Evolutionary conservation across 2,888 invertebrate species (phyloP), one percentile per base, ranked within the genome.

Genomic region (Andrena minutula): DNA sequence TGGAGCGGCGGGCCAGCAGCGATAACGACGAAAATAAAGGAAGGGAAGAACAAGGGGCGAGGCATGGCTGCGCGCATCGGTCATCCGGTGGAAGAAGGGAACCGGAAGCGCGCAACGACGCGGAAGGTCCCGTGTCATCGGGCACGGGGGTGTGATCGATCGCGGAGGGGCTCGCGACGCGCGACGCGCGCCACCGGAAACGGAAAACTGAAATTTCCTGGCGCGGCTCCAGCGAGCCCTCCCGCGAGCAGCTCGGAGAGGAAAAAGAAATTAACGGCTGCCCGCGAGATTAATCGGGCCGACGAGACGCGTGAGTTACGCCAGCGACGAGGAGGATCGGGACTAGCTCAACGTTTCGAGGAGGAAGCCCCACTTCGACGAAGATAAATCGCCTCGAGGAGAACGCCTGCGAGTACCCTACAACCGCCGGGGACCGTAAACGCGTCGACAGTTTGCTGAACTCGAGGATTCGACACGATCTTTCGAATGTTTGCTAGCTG

Each of bases 171-270:
- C 30, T 35, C 32, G 53, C 41, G 74, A 66, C 74, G 35, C 35
- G 35, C 35, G 35, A 35, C 41, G 16, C 56, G 65, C 10, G 53
- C 49, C 16, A 8, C 60, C 72, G 76, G 77, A 84, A 81, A 81
- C 78, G 84, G 78, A 66, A 81, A 79, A 74, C 53, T 68, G 63
- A 69, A 72, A 85, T 76, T 85, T 75, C 70, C 84, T 85, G 84
- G 84, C 84, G 23, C 49, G 32, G 58, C 20, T 84, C 79, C 82
- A 82, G 47, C 30, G 20, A 47, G 65, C 26, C 35, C 41, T 20
- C 30, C 30, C 51, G 23, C 41, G 56, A n/a, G 20, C 10, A 26
- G 0, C 12, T 7, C 10, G 70, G 63, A 66, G 69, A 69, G 53
- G 32, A 78, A 78, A 58, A 78, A 70, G 69, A 70, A 56, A 77